Base-by-base conservation (phyloP, 2,113 vertebrate species). In the Cheilinus undulatus region DNA sequence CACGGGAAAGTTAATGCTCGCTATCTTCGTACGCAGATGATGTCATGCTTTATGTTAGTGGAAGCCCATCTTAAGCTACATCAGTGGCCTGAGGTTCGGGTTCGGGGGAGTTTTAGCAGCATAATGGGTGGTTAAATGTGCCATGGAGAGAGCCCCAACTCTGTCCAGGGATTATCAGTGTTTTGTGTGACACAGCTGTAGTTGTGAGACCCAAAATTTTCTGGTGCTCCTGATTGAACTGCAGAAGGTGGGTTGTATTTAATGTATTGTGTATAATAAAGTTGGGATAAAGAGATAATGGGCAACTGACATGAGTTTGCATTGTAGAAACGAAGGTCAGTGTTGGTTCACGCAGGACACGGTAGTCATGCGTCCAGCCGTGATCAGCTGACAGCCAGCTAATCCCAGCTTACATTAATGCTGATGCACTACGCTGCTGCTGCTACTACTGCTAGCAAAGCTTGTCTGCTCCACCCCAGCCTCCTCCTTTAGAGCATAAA, bases 21-120 rank as follows among this genome's bases (percentile, higher is more conserved):
- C 46, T 60, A 48, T 76, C 78, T 45, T 48, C 73, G 40, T 19
- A 32, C 45, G 19, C 65, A 57, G 65, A n/a, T 26, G 49, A 76
- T 68, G 63, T 65, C 76, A 57, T 5, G n/a, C 62, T 53, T 72
- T 49, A 46, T 52, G 30, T 78, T 78, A 28, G 73, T 42, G 45
- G 45, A 49, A 59, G 59, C 36, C 66, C 58, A 50, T 75, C 48
- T n/a, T 68, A 20, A 69, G 69, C 82, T 76, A 77, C 69, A 69
- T 61, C 70, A 30, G 62, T 24, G 57, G 38, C 40, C 26, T 17
- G 24, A 34, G 49, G 27, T 15, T 14, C 10, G 73, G 63, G 27
- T 26, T 51, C 34, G 11, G 28, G 51, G 26, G 26, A 38, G 49
- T 20, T 36, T 32, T n/a, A n/a, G n/a, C n/a, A 32, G 9, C 30